These are phyloP conservation scores for Drosophila subsilvestris DNA, from an alignment of 2,888 invertebrate species.

Conservation along the genomic window DNA sequence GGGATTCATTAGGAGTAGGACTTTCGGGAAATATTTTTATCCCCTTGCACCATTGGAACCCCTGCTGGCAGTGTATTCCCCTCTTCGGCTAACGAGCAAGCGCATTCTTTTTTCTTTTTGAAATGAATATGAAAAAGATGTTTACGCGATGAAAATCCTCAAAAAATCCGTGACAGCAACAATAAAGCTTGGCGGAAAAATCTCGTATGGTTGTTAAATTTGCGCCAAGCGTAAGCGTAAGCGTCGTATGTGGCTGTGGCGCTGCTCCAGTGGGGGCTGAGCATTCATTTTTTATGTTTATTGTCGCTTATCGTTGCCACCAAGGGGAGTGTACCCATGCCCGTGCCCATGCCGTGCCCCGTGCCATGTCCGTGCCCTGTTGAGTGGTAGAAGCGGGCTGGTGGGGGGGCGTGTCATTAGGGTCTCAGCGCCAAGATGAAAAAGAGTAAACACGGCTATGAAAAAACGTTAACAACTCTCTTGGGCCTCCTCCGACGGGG, in stretches of 20 bases:
- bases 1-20: too few relatives aligned
- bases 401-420: constrained; percentile 68
- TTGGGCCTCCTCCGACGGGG: constrained; percentile 53
- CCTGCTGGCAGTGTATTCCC: neutral
- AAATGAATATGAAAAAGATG: constrained; percentile 28
- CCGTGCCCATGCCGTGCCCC: neutral
- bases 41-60: neutral
- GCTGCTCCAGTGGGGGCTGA: constrained; percentile 23
- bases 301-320: constrained; percentile 69
- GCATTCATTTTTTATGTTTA: constrained; percentile 77
- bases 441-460: constrained; percentile 75
- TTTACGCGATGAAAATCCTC: constrained; percentile 63
- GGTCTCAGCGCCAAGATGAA: constrained; percentile 70
- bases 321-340: constrained; percentile 3
- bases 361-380: neutral
- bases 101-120: neutral
- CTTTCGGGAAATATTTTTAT: too few relatives aligned
- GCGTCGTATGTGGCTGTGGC: too few relatives aligned
- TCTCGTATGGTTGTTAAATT: constrained; percentile 69
- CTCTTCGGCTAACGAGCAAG: neutral
- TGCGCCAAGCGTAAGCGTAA: constrained; percentile 15
- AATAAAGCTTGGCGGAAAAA: constrained; percentile 63
- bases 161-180: constrained; percentile 52
- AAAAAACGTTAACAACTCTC: constrained; percentile 80
- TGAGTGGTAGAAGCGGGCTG: constrained; percentile 15